Base-by-base conservation (phyloP, 2,888 invertebrate genomes). In the Thysanoteuthis rhombus region DNA sequence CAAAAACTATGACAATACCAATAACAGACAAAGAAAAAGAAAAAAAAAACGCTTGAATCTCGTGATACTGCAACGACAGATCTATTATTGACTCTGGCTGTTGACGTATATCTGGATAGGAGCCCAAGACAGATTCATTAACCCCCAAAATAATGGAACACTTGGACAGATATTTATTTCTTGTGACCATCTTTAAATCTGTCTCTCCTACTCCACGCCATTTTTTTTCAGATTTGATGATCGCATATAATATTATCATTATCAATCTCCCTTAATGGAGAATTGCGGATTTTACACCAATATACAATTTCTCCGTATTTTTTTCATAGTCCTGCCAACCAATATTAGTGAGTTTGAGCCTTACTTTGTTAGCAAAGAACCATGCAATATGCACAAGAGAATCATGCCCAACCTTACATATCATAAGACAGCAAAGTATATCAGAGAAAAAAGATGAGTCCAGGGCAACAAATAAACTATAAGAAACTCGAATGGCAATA, bases 51-150 rank as follows among this genome's bases (percentile, higher is more conserved):
- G n/a, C 19, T 75, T 36, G 12, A n/a, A 75, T 75, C 75, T 75
- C 75, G 75, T 75, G 75, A 75, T 75, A 75, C 36, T 75, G 75
- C n/a, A 75, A 75, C 75, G 75, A 75, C 75, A 75, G 75, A 75
- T 75, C 75, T 75, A 75, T 75, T 75, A 75, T 75, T 75, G 75
- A 75, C n/a, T 75, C 75, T 75, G n/a, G 75, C 75, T 75, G 75
- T 75, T 75, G 75, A 75, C 75, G 75, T 75, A 75, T 75, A 75
- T 75, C 75, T 75, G 75, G 75, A 75, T n/a, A n/a, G 75, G 19
- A 75, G 75, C 75, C 75, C 75, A 75, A 75, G 75, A 75, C 75
- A 75, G 75, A 75, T 75, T 75, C 75, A 75, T 75, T 75, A 75
- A 75, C 75, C 75, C 75, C 75, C n/a, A 75, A 75, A 75, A 75